Base-by-base conservation (phyloP, 2,797 vertebrate species). In the Pseudochirops corinnae region DNA sequence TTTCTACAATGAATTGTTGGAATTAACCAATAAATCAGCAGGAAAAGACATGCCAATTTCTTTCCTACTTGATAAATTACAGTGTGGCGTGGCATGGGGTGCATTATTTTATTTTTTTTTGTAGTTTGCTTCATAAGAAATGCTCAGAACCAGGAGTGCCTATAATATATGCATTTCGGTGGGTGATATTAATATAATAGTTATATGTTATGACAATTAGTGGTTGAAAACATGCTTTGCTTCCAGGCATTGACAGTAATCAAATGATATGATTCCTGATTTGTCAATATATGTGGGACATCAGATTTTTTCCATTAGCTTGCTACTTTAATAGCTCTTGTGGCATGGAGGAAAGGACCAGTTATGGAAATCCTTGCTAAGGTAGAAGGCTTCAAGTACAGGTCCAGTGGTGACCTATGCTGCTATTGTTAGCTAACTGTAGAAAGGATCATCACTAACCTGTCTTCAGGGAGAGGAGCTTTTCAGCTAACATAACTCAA, bases 1-100 rank as follows among this genome's bases (percentile, higher is more conserved):
- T 99, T 99, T 98, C 98, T 67, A 93, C 98, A 98, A 97, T 98
- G 98, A 98, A 98, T 98, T 98, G 98, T 98, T 98, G 97, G 98
- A 98, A 99, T 99, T 98, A 98, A 98, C 98, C 98, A 98, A 99
- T 99, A 99, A 99, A 99, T 99, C 99, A 99, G 97, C 96, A 98
- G 98, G 96, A 98, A 98, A 98, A 99, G 99, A 98, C 98, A 98
- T 98, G 99, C 98, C 99, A 98, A 98, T 99, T 99, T 99, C 98
- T 98, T 98, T 98, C 98, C 96, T 97, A 98, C 97, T 96, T 99
- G 99, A 99, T 98, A 99, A 99, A 99, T 99, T 98, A 98, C 98
- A 98, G 95, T 92, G 74, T 98, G 95, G 94, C 95, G 98, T 98
- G 97, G 97, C 97, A 96, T 96, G 97, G 96, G 98, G 97, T 98